Percentiles rank a stretch among this genome's conserved stretches.
Evolutionary conservation across 2,888 invertebrate species (phyloP).

Genomic region (Lepidonotus clava): DNA sequence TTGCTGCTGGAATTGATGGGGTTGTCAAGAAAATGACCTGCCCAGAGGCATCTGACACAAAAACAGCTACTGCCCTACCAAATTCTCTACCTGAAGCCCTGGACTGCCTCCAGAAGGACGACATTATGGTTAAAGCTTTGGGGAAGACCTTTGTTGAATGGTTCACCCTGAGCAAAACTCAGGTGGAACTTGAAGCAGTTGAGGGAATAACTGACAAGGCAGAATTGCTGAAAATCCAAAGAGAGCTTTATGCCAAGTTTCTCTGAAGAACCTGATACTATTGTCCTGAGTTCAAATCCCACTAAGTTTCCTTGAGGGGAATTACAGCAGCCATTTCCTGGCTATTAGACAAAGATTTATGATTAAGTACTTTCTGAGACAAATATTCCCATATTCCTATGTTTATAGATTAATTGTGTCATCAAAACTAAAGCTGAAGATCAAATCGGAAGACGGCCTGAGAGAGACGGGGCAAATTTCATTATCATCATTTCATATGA

Average conservation of each 20-base stretch:
- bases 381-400: too few relatives aligned
- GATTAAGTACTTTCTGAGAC: too few relatives aligned
- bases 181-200: background rate
- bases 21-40: slow-evolving; percentile 52
- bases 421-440: too few relatives aligned
- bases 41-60: background rate
- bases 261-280: too few relatives aligned
- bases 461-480: too few relatives aligned
- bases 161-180: slow-evolving; percentile 55
- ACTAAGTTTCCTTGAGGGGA: too few relatives aligned
- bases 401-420: too few relatives aligned
- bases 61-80: slow-evolving; percentile 54
- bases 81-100: slow-evolving; percentile 61
- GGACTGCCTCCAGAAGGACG: slow-evolving; percentile 57
- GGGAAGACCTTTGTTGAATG: slow-evolving; percentile 62
- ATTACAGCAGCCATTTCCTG: too few relatives aligned
- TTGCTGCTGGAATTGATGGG: slow-evolving; percentile 65
- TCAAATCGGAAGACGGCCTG: too few relatives aligned
- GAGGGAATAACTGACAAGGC: background rate
- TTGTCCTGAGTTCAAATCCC: too few relatives aligned
- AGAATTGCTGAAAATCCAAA: background rate
- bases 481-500: too few relatives aligned
- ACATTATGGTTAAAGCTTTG: slow-evolving; percentile 57
- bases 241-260: background rate
- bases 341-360: too few relatives aligned